Evolutionary conservation across 2,888 invertebrate genomes (phyloP).

Genomic region (Drosophila melanocephala): DNA sequence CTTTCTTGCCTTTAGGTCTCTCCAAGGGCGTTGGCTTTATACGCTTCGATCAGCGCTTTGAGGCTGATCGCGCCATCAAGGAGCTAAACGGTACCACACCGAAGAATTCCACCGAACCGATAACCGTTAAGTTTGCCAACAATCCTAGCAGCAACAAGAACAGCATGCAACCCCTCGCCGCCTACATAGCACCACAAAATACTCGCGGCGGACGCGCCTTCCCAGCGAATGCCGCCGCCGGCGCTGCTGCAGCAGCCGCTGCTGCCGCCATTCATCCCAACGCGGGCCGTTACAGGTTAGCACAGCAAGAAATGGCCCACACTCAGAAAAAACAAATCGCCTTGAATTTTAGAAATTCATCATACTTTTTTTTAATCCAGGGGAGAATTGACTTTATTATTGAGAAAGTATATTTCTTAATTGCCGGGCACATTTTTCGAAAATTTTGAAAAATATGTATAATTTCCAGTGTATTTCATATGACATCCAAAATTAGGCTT

Average conservation of each 20-base stretch:
- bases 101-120: slow-evolving; percentile 94
- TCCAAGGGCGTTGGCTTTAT: slow-evolving; percentile 98
- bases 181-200: slow-evolving; percentile 92
- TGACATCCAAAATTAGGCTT: background rate
- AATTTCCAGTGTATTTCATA: background rate
- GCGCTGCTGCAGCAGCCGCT: slow-evolving; percentile 83
- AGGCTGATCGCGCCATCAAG: slow-evolving; percentile 96
- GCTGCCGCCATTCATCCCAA: slow-evolving; percentile 85
- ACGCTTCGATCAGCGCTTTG: slow-evolving; percentile 95
- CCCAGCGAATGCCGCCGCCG: slow-evolving; percentile 89
- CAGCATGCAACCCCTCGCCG: slow-evolving; percentile 92
- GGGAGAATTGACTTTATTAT: background rate
- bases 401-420: background rate
- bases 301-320: background rate
- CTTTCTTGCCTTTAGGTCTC: slow-evolving; percentile 87
- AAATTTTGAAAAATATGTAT: background rate
- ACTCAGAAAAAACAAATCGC: background rate
- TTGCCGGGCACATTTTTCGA: background rate
- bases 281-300: slow-evolving; percentile 85
- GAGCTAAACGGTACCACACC: slow-evolving; percentile 96
- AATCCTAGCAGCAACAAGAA: slow-evolving; percentile 95
- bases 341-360: background rate
- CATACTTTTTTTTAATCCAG: background rate
- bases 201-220: slow-evolving; percentile 90
- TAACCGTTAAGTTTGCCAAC: slow-evolving; percentile 98